A percentile compares a stretch with the other conserved stretches of the same genome.
phyloP scores from a whole-genome alignment of 2,888 invertebrate genomes.

The Pachliopta kotzebuea region DNA sequence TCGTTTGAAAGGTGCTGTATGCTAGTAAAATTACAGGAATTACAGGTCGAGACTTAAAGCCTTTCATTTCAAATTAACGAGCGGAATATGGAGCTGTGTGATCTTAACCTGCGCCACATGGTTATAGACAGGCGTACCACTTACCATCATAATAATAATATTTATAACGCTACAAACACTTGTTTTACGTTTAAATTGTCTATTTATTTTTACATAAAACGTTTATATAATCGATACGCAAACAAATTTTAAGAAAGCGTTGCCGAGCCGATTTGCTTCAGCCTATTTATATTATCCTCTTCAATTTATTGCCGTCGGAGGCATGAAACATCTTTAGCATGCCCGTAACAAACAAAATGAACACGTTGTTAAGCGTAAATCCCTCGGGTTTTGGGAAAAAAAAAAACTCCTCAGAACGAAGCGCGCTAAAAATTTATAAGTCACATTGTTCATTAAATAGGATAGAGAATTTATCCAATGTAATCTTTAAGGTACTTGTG shows the following conservation, averaged over 20 bases:
- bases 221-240: constrained; percentile 58
- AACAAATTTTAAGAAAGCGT: constrained; percentile 47
- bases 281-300: constrained; percentile 45
- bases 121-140: too few relatives aligned
- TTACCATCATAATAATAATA: too few relatives aligned
- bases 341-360: constrained; percentile 37
- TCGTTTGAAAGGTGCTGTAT: too few relatives aligned
- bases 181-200: not conserved
- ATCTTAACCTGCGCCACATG: too few relatives aligned
- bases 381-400: constrained; percentile 40
- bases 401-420: constrained; percentile 36
- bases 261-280: constrained; percentile 42
- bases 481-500: constrained; percentile 31
- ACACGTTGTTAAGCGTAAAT: constrained; percentile 43
- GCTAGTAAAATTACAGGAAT: too few relatives aligned
- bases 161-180: too few relatives aligned
- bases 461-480: constrained; percentile 33
- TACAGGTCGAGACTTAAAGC: too few relatives aligned
- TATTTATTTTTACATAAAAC: constrained; percentile 38
- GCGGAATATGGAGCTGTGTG: too few relatives aligned
- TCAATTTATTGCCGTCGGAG: constrained; percentile 38
- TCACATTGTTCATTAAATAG: constrained; percentile 37
- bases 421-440: constrained; percentile 37
- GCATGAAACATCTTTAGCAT: constrained; percentile 30
- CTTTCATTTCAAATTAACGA: too few relatives aligned